Percentiles rank a stretch among this genome's conserved stretches.
phyloP scores from a whole-genome alignment of 2,888 invertebrate genomes.

The Rhingia rostrata region DNA sequence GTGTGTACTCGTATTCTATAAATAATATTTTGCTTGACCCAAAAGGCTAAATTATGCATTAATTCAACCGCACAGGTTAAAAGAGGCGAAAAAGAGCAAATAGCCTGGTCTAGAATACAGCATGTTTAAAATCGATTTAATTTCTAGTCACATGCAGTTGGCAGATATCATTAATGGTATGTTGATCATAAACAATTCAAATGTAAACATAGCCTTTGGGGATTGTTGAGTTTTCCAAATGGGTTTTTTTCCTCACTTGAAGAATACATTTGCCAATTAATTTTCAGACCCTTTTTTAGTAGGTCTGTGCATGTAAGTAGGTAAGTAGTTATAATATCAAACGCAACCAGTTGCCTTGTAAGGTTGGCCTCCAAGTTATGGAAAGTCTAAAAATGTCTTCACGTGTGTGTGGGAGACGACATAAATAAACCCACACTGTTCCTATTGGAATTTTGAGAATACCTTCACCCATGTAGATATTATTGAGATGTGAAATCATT shows the following conservation, averaged over 20 bases:
- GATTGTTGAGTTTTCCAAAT: no score
- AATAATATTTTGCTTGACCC: slow-evolving; percentile 36
- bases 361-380: slow-evolving; percentile 24
- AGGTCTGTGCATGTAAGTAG: neutral
- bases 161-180: neutral
- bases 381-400: slow-evolving; percentile 5
- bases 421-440: slow-evolving; percentile 3
- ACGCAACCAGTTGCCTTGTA: slow-evolving; percentile 16
- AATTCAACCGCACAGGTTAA: neutral
- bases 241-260: no score
- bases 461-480: neutral
- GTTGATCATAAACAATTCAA: slow-evolving; percentile 3
- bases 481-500: slow-evolving; percentile 13
- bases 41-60: slow-evolving; percentile 52
- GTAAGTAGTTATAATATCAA: slow-evolving; percentile 5
- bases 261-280: no score
- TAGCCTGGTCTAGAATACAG: slow-evolving; percentile 11
- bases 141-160: slow-evolving; percentile 24
- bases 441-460: neutral
- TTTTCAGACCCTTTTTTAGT: no score
- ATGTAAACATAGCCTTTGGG: slow-evolving; percentile 6
- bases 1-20: slow-evolving; percentile 49
- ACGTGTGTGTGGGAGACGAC: slow-evolving; percentile 2
- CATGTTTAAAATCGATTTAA: slow-evolving; percentile 44
- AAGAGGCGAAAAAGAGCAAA: neutral